Percentiles rank a stretch among this genome's conserved stretches.
Conservation (phyloP, 92 coral and sea anemone genomes). For the Heteractis magnifica region DNA sequence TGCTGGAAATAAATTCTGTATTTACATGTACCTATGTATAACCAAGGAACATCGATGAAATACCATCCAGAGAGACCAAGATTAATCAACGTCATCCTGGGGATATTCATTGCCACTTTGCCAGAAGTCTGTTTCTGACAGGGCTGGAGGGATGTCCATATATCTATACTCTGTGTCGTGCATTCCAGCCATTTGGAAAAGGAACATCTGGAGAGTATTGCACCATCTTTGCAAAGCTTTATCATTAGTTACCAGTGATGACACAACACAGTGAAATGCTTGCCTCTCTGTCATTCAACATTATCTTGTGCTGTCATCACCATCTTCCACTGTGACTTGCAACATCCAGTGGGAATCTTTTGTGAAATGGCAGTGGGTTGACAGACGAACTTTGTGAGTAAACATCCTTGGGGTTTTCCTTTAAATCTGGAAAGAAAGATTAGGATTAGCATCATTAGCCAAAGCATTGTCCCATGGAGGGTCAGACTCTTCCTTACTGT, state of each 20-base stretch:
- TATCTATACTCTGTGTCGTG: not conserved
- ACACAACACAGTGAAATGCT: not conserved
- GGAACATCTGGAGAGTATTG: not conserved
- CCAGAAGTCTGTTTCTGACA: not conserved
- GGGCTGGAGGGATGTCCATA: not conserved
- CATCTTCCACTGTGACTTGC: conserved; percentile 88
- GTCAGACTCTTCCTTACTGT: no score
- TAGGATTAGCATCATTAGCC: not conserved
- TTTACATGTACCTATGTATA: not conserved
- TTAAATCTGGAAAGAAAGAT: conserved; percentile 41
- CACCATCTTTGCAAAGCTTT: not conserved
- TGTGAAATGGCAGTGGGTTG: conserved; percentile 66
- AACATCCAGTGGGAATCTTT: conserved; percentile 52
- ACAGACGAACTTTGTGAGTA: not conserved
- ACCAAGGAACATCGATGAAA: not conserved
- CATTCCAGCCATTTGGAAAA: not conserved
- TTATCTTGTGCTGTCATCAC: conserved; percentile 27
- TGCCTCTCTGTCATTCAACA: not conserved
- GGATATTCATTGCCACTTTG: not conserved
- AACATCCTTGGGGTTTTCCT: conserved; percentile 23
- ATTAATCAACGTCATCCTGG: not conserved
- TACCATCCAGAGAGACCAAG: not conserved
- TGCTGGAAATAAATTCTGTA: not conserved
- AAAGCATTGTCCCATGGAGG: not conserved
- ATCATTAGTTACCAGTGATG: not conserved